phyloP scores from a whole-genome alignment of 2,797 vertebrate genomes.

The Neomorphus geoffroyi region DNA sequence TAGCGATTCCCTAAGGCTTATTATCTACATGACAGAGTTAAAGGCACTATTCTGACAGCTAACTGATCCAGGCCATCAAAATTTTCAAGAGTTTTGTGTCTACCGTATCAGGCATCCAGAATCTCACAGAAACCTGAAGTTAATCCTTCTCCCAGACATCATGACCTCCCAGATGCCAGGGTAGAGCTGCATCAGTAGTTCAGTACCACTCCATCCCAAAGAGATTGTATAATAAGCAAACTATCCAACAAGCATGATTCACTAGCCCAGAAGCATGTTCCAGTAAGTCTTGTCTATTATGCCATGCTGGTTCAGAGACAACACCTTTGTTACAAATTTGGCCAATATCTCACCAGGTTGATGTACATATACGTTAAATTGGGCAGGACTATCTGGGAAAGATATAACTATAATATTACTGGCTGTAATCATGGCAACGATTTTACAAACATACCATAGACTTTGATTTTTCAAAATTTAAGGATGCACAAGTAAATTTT shows the following conservation, averaged over 20 bases:
- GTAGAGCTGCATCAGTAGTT: background rate
- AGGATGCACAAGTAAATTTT: background rate
- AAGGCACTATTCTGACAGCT: background rate
- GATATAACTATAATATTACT: background rate
- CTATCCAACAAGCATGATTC: background rate
- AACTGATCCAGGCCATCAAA: background rate
- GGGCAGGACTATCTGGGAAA: background rate
- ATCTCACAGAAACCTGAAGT: background rate
- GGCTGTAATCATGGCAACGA: background rate
- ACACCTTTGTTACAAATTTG: background rate
- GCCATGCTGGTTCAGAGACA: background rate
- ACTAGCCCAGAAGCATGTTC: background rate
- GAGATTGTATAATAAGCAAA: background rate
- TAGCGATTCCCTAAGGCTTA: background rate
- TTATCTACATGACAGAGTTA: background rate
- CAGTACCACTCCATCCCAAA: background rate
- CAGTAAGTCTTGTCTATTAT: background rate
- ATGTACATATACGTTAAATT: background rate
- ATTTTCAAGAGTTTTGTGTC: background rate
- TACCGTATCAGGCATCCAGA: background rate
- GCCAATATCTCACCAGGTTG: background rate
- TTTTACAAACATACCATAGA: background rate
- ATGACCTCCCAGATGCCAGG: background rate
- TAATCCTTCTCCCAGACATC: background rate
- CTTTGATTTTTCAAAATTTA: rapidly evolving